Evolutionary conservation across 2,888 invertebrate genomes (phyloP).

Genomic region (Periphyllus acericola): DNA sequence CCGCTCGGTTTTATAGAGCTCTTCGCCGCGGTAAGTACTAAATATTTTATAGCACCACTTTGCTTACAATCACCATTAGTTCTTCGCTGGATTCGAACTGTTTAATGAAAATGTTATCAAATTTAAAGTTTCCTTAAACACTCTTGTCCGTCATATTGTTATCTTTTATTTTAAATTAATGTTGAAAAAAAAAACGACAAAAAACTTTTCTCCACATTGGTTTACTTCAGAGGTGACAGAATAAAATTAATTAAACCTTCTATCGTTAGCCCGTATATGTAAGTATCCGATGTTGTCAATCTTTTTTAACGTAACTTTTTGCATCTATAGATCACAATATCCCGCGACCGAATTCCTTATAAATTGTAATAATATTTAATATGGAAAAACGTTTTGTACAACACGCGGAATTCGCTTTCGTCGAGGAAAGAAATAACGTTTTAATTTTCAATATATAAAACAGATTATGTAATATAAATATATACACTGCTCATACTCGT

Average conservation of each 20-base stretch:
- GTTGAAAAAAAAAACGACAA: neutral
- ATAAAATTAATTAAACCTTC: neutral
- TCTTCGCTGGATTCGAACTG: no score
- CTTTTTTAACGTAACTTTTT: neutral
- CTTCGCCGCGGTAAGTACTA: neutral
- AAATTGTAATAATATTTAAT: no score
- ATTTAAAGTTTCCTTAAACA: neutral
- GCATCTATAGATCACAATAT: no score
- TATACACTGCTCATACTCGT: neutral
- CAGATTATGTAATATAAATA: neutral
- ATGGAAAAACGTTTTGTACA: neutral
- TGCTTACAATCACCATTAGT: neutral
- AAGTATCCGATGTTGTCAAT: neutral
- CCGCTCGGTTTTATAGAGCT: neutral
- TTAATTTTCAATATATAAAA: neutral
- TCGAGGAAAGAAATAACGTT: neutral
- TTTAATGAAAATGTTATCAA: conserved; percentile 9
- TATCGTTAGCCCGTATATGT: neutral
- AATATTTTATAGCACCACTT: neutral
- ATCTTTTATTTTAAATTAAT: conserved; percentile 10
- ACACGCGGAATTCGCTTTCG: neutral
- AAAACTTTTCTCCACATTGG: neutral
- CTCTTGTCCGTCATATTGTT: neutral
- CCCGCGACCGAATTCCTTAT: no score
- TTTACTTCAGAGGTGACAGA: neutral